Evolutionary conservation across 2,888 invertebrate genomes (phyloP).

Genomic region (Ecliptopera silaceata): DNA sequence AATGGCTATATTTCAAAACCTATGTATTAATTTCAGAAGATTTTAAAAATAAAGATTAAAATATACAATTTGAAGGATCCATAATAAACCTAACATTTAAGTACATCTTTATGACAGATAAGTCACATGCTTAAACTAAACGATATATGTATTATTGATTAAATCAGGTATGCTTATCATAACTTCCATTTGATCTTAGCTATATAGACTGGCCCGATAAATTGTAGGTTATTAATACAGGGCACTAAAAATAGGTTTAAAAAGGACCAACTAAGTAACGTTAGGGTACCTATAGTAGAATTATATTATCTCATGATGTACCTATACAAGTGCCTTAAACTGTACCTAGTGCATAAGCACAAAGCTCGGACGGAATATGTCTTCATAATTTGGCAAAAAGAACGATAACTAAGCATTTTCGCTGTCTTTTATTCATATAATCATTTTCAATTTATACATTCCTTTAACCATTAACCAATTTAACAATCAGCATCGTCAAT

Average conservation of each 20-base stretch:
- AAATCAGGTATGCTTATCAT: conserved; percentile 34
- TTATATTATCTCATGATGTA: conserved; percentile 1
- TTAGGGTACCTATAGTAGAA: conserved; percentile 13
- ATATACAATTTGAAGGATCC: conserved; percentile 17
- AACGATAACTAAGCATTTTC: conserved; percentile 17
- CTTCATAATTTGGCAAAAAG: conserved; percentile 9
- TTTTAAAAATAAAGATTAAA: background rate
- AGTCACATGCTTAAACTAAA: conserved; percentile 26
- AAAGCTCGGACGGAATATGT: conserved; percentile 16
- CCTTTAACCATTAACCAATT: conserved; percentile 22
- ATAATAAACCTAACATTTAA: conserved; percentile 9
- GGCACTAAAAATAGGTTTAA: conserved; percentile 16
- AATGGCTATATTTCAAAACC: too few species aligned
- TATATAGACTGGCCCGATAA: conserved; percentile 33
- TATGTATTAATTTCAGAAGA: too few species aligned
- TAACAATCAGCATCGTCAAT: conserved; percentile 40
- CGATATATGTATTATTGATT: conserved; percentile 22
- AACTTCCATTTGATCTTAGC: conserved; percentile 18
- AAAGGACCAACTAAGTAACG: conserved; percentile 6
- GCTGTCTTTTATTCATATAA: conserved; percentile 3
- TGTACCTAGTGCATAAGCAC: conserved; percentile 14
- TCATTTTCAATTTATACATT: conserved; percentile 10
- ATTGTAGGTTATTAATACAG: conserved; percentile 22
- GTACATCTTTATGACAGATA: conserved; percentile 15
- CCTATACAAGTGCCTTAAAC: background rate